Base-by-base conservation (phyloP, 2,888 invertebrate genomes). In the Andrena fulva region DNA sequence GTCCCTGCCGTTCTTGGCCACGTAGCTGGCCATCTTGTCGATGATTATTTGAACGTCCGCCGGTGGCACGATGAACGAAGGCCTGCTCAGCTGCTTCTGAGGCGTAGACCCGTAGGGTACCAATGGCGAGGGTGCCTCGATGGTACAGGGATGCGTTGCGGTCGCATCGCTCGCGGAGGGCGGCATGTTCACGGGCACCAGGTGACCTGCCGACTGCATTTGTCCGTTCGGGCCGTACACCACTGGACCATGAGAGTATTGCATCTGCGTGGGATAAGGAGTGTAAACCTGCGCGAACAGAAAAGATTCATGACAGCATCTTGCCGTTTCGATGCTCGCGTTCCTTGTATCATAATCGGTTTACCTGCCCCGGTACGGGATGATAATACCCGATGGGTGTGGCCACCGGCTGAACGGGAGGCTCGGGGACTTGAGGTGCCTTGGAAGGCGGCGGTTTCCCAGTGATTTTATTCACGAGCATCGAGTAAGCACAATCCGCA, bases 11-110 rank as follows among this genome's bases (percentile, higher is more conserved):
- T 99, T 99, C 89, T 98, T 98, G 0, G 98, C 97, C 0, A 99
- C 99, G 94, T 99, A 99, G 85, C 97, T 96, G 0, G 99, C 99
- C 96, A 99, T 99, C 94, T 99, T 99, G 94, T 99, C 98, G 77
- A 99, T 97, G 8, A 99, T 97, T 27, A 97, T 95, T 91, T 97
- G 97, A 0, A 97, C 95, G 89, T 98, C 98, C 4, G 97, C 96
- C 0, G 98, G 97, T 0, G 99, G 99, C 1, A 95, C 94, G 10
- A 95, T 94, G 35, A 96, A 94, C 0, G 94, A 92, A 0, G 94
- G 94, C 63, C 95, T 90, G 93, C 95, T 95, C 75, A 91, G 81
- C 52, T 92, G 91, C 42, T 94, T 93, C 4, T 92, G 90, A 0
- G 92, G 89, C 10, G 91, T 90, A 16, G 92, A 89, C 1, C 93